Evolutionary conservation across 2,797 vertebrate species (phyloP).

Genomic region (Carcharodon carcharias): DNA sequence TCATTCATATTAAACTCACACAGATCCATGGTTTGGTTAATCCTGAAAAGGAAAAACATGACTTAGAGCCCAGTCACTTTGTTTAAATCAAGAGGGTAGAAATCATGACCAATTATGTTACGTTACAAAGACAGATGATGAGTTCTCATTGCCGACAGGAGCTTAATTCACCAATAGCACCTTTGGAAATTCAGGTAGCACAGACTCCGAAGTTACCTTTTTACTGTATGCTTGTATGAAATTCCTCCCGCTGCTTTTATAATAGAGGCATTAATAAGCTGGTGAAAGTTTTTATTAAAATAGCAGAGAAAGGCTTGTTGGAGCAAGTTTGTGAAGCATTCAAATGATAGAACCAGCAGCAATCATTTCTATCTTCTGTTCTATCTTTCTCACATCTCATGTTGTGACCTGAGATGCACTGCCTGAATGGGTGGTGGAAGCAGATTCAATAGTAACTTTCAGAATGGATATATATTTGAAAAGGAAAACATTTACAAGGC

Average conservation of each 20-base stretch:
- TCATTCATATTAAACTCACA: neutral
- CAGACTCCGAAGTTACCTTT: neutral
- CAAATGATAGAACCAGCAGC: neutral
- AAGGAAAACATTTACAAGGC: neutral
- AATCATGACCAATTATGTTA: neutral
- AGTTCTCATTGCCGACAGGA: neutral
- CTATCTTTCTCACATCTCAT: neutral
- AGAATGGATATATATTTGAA: neutral
- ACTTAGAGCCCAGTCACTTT: neutral
- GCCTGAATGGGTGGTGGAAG: neutral
- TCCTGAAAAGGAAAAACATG: slow-evolving; percentile 16
- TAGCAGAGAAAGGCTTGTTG: neutral
- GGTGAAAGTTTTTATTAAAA: neutral
- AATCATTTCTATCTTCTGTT: neutral
- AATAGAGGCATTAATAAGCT: neutral
- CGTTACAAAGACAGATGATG: neutral
- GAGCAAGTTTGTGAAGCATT: neutral
- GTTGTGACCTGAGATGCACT: neutral
- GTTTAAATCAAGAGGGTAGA: neutral
- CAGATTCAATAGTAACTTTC: neutral
- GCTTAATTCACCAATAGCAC: neutral
- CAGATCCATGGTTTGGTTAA: neutral
- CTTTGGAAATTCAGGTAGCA: neutral
- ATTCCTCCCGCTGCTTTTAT: neutral
- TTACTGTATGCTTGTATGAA: neutral